These are phyloP conservation scores for Bubo scandiacus DNA, from an alignment of 2,113 vertebrate species.

Conservation along the genomic window DNA sequence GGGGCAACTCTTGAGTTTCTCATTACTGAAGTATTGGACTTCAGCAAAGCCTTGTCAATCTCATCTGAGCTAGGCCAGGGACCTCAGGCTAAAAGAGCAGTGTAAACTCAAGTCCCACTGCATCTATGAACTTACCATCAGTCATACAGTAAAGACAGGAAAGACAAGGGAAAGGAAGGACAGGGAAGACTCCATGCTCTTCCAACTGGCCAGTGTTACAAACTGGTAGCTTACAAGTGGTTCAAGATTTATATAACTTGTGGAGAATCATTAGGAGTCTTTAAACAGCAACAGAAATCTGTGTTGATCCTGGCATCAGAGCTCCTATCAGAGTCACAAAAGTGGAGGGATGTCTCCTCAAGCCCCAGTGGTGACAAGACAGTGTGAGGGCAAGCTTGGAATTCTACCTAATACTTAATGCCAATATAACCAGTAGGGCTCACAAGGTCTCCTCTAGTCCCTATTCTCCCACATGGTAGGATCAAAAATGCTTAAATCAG, in stretches of 20 bases:
- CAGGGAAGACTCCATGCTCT: neutral
- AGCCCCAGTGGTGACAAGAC: neutral
- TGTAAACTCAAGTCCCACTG: neutral
- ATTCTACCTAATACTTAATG: neutral
- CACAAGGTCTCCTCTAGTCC: neutral
- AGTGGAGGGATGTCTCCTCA: neutral
- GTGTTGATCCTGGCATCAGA: neutral
- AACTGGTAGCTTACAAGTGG: neutral
- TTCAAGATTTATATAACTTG: neutral
- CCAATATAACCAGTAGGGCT: neutral
- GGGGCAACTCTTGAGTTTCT: neutral
- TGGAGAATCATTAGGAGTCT: neutral
- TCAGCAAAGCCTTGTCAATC: neutral
- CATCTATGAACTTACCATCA: neutral
- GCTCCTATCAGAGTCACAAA: neutral
- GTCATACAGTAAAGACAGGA: neutral
- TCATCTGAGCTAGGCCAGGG: neutral
- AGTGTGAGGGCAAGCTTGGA: neutral
- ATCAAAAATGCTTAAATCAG: neutral
- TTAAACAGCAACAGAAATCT: neutral
- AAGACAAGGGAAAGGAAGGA: neutral
- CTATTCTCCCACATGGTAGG: neutral
- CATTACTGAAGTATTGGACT: neutral
- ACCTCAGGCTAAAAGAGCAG: neutral
- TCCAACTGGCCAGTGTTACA: neutral